Base-by-base conservation (phyloP, 2,888 invertebrate genomes). In the Subacronicta megacephala region DNA sequence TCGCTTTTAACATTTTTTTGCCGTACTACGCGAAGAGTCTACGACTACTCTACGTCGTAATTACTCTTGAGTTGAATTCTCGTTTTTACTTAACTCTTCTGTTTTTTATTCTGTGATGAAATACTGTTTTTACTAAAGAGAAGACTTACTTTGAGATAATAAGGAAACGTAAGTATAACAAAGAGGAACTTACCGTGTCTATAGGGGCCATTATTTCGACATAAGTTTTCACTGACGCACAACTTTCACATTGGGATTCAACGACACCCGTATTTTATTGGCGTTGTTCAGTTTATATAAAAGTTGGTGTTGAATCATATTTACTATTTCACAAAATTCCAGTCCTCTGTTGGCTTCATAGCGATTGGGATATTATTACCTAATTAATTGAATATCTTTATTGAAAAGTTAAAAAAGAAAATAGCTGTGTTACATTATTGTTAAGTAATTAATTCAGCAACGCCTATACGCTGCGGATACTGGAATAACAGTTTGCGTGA, bases 221-320 rank as follows among this genome's bases (percentile, higher is more conserved):
- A 37, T 31, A 55, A 62, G 50, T 68, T 64, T 49, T 55, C 51
- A 61, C 61, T 60, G 59, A 36, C 10, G 47, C 37, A 59, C 37
- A 59, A 62, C 53, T 63, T 62, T 7, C 17, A 61, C 50, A 58
- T 44, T 56, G 47, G 68, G 62, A 77, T 69, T 74, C 76, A 82
- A 72, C 55, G 71, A 65, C 60, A 64, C 64, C 65, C 69, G 54
- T 78, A 77, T 82, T 84, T 82, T 83, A 84, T 82, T 74, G 70
- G 66, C 73, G 72, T 75, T 81, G 81, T 79, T 79, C 78, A 75
- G 78, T 81, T 81, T 83, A 84, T 83, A 85, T 75, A 81, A 83
- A 87, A 88, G 80, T 86, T 84, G 55, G 63, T 23, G 15, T 49
- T 76, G 87, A 88, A 87, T 89, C 84, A 86, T 85, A 83, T 84